Conservation (phyloP, 2,113 vertebrate genomes). For the Mastomys coucha region DNA sequence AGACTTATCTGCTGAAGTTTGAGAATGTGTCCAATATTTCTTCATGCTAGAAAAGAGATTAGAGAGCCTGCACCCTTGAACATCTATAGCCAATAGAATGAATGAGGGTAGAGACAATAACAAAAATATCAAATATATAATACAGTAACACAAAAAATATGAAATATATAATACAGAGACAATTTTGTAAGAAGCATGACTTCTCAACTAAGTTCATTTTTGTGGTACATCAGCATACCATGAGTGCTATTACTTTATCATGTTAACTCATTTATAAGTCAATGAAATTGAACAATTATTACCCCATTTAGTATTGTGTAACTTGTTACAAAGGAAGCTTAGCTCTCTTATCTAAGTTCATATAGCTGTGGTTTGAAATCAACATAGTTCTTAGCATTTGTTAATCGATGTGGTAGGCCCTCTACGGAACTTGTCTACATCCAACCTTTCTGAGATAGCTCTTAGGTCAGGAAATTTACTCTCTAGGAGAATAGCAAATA, state of each 20-base stretch:
- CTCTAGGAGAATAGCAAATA: not conserved
- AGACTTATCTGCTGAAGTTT: not conserved
- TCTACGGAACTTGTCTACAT: not conserved
- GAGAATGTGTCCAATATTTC: not conserved
- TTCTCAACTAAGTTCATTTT: not conserved
- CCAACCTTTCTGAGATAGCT: not conserved
- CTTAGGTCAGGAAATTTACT: not conserved
- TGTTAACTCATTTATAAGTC: not conserved
- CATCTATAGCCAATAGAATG: not conserved
- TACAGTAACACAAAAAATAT: not conserved
- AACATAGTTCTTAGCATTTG: not conserved
- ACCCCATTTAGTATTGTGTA: not conserved
- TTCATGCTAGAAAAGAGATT: not conserved
- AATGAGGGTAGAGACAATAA: not conserved
- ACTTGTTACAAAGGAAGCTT: not conserved
- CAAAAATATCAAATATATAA: not conserved
- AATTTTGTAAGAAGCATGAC: not conserved
- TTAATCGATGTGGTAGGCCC: not conserved
- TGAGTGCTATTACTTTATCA: not conserved
- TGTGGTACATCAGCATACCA: not conserved
- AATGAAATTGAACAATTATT: not conserved
- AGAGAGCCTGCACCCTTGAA: not conserved
- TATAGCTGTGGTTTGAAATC: not conserved
- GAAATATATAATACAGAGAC: not conserved
- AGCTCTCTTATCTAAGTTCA: not conserved